A percentile compares a stretch with the other conserved stretches of the same genome.
Conservation (phyloP, 2,888 invertebrate genomes). For the Agrotis exclamationis region DNA sequence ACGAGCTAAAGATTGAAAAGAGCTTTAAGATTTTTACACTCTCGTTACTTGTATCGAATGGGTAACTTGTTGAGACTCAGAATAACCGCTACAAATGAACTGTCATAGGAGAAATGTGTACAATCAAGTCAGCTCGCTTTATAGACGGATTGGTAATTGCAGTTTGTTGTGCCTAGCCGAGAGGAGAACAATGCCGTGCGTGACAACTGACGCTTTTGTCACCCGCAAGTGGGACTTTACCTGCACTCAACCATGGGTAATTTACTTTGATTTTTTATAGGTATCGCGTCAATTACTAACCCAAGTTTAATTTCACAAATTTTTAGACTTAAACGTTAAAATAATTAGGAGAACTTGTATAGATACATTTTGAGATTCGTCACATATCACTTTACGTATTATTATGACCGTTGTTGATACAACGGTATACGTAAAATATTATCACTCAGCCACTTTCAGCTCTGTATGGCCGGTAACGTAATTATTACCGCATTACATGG, state of each 20-base stretch:
- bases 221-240: background rate
- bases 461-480: background rate
- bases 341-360: background rate
- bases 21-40: background rate
- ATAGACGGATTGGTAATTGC: conserved; percentile 27
- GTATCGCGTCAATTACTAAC: background rate
- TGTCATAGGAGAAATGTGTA: conserved; percentile 18
- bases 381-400: too few species aligned
- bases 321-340: background rate
- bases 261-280: conserved; percentile 8
- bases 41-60: background rate
- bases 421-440: background rate
- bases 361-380: too few species aligned
- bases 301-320: background rate
- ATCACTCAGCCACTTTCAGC: conserved; percentile 1
- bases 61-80: background rate
- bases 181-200: conserved; percentile 28
- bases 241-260: background rate
- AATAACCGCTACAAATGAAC: conserved; percentile 25
- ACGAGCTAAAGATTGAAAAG: conserved; percentile 3
- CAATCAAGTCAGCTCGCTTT: conserved; percentile 18
- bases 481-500: conserved; percentile 12
- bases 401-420: background rate
- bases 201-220: conserved; percentile 12
- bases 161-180: conserved; percentile 35